These are phyloP conservation scores for Luidia sarsii DNA, from an alignment of 53 echinoderm and acorn worm genomes.

Conservation along the genomic window DNA sequence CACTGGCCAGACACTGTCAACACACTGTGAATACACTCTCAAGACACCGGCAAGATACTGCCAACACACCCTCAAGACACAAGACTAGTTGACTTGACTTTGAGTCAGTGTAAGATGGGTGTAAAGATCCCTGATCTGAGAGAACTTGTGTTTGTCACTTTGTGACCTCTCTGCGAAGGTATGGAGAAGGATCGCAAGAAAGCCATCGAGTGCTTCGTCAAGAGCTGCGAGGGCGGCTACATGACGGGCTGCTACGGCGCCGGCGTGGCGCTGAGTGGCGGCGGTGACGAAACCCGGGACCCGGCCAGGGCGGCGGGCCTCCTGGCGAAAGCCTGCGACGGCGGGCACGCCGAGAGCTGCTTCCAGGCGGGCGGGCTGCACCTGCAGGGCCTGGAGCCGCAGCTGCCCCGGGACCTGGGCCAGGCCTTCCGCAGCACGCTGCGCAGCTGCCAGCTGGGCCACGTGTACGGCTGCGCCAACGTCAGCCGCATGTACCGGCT, in stretches of 20 bases:
- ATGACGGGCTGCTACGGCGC: constrained; percentile 80
- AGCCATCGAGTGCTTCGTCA: constrained; percentile 85
- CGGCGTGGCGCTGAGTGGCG: constrained; percentile 47
- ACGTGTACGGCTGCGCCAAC: constrained; percentile 92
- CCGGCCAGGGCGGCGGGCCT: constrained; percentile 37
- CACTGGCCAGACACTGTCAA: too few species aligned
- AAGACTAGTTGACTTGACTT: too few species aligned
- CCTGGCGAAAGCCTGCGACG: constrained; percentile 71
- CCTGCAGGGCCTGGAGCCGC: constrained; percentile 66
- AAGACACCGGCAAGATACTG: too few species aligned
- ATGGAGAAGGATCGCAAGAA: constrained; percentile 73
- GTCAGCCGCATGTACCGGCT: constrained; percentile 82
- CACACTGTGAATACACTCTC: too few species aligned
- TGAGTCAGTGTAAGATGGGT: too few species aligned
- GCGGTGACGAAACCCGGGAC: constrained; percentile 27
- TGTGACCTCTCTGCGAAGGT: constrained; percentile 56
- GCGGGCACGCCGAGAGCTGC: constrained; percentile 79
- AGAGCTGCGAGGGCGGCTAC: constrained; percentile 71
- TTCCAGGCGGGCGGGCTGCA: constrained; percentile 81
- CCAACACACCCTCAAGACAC: too few species aligned
- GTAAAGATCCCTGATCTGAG: too few species aligned
- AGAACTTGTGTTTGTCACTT: too few species aligned
- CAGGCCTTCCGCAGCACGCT: constrained; percentile 65
- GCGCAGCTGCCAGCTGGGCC: constrained; percentile 75
- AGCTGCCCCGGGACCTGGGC: constrained; percentile 68